phyloP scores from a whole-genome alignment of 2,888 invertebrate genomes.

The Lomographa bimaculata region DNA sequence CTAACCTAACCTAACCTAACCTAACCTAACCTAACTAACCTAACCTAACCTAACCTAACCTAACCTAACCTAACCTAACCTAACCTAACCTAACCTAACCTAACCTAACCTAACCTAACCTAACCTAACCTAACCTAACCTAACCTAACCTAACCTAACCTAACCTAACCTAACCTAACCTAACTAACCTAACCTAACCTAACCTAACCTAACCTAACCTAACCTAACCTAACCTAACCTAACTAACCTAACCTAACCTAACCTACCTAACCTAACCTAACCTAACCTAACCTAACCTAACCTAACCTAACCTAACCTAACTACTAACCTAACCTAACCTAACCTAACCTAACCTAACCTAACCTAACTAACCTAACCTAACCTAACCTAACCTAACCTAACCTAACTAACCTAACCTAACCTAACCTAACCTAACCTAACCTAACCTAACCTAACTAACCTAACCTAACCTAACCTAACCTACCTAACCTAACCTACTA shows the following conservation, averaged over 20 bases:
- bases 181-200: conserved; percentile 34
- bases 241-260: too few species aligned
- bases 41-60: conserved; percentile 24
- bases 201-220: conserved; percentile 39
- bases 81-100: conserved; percentile 18
- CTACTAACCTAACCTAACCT: too few species aligned
- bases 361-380: conserved; percentile 29
- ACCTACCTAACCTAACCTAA: too few species aligned
- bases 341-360: conserved; percentile 30
- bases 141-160: conserved; percentile 37
- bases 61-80: conserved; percentile 24
- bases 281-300: conserved; percentile 34
- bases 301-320: too few species aligned
- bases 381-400: conserved; percentile 34
- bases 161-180: conserved; percentile 37
- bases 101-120: conserved; percentile 23
- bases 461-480: too few species aligned
- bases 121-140: conserved; percentile 37
- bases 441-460: conserved; percentile 30
- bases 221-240: conserved; percentile 33
- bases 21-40: conserved; percentile 17
- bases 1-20: conserved; percentile 23
- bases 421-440: conserved; percentile 33
- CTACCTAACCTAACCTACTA: too few species aligned
- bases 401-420: conserved; percentile 36